A percentile compares a stretch with the other conserved stretches of the same genome.
Conservation (phyloP, 2,113 vertebrate genomes). For the Nyctibius bracteatus region DNA sequence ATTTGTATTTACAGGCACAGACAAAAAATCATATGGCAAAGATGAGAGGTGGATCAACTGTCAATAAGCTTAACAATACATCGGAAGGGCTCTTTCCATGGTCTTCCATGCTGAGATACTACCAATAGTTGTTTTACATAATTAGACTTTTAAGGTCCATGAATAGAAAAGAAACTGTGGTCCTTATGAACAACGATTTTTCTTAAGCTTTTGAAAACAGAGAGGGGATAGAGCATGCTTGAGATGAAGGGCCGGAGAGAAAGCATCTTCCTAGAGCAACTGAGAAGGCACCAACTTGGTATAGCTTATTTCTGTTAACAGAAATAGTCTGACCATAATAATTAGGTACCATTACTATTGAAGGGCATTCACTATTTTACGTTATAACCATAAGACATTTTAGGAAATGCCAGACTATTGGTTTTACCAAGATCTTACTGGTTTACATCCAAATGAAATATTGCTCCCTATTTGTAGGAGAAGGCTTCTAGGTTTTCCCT, state of each 20-base stretch:
- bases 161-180: not conserved
- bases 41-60: not conserved
- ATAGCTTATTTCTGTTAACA: not conserved
- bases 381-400: not conserved
- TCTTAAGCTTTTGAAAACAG: not conserved
- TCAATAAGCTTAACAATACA: not conserved
- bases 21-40: not conserved
- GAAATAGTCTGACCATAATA: not conserved
- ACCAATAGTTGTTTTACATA: not conserved
- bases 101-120: not conserved
- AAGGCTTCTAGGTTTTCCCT: not conserved
- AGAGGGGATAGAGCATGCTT: not conserved
- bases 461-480: not conserved
- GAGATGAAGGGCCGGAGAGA: not conserved
- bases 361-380: not conserved
- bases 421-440: not conserved
- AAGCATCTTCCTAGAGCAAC: not conserved
- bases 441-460: not conserved
- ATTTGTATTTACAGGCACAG: not conserved
- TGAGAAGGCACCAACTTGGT: not conserved
- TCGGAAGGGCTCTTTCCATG: not conserved
- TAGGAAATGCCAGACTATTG: not conserved
- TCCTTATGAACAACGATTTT: not conserved
- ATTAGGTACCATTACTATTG: too few relatives aligned
- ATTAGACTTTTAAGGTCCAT: not conserved